These are phyloP conservation scores for Apamea monoglypha DNA, from an alignment of 2,888 invertebrate genomes.

Conservation along the genomic window DNA sequence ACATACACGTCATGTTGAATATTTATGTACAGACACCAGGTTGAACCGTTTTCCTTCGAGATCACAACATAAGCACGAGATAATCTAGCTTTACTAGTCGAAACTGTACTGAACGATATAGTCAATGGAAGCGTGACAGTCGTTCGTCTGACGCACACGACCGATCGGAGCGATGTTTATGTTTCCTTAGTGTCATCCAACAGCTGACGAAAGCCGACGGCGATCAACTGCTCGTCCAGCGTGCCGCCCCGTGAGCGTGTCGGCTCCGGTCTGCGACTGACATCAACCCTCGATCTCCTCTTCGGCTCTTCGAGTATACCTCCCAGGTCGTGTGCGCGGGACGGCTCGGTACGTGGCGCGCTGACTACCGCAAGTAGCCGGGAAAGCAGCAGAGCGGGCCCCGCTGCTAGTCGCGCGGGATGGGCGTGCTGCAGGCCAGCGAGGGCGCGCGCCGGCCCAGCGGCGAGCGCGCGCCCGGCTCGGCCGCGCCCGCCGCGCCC, in stretches of 20 bases:
- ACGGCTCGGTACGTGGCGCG: background rate
- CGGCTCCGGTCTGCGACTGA: background rate
- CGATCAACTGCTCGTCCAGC: background rate
- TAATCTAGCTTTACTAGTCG: constrained; percentile 45
- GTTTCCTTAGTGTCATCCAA: background rate
- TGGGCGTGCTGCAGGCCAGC: constrained; percentile 86
- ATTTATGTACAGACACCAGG: constrained; percentile 11
- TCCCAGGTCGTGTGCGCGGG: background rate
- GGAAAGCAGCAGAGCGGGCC: constrained; percentile 30
- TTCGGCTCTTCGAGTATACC: background rate
- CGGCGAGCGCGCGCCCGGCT: constrained; percentile 59
- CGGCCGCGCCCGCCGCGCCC: constrained; percentile 34
- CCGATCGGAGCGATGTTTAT: background rate
- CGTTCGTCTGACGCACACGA: background rate
- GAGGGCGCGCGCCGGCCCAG: constrained; percentile 73
- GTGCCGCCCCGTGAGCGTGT: background rate
- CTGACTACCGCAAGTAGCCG: background rate
- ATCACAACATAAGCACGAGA: constrained; percentile 39
- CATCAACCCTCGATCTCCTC: background rate
- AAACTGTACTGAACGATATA: constrained; percentile 20
- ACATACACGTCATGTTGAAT: background rate
- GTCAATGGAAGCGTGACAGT: constrained; percentile 3
- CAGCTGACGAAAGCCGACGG: background rate
- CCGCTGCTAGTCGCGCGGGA: constrained; percentile 78
- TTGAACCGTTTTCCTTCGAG: constrained; percentile 22